Evolutionary conservation across 1,140 invertebrate genomes (phyloP), one percentile per base, ranked within the genome.

Genomic region (Atta cephalotes): DNA sequence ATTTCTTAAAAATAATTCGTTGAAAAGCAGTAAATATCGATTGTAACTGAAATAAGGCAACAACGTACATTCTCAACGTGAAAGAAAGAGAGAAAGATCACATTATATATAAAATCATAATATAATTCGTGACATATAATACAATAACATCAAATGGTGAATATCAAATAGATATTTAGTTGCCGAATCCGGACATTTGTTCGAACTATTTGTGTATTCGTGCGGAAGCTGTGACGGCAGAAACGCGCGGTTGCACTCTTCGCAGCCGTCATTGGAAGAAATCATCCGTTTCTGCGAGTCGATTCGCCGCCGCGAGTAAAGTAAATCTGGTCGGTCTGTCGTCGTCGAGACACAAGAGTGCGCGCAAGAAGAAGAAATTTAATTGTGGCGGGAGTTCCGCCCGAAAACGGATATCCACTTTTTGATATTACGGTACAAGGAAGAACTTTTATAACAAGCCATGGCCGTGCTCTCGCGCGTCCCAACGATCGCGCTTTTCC

Each of bases 401-500:
- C 62, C 80, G 77, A 90, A 87, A 90, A 90, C 86, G 88, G 74
- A 88, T 87, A 90, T 74, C 78, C 85, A 87, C 74, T 89, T 85
- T 90, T 85, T 68, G 66, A 72, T 72, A 87, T 90, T 87, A 78
- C 39, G 71, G 84, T 35, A 71, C 88, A 77, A 66, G 77, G 58
- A 53, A 65, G 79, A 90, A 90, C 88, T 90, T 90, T 85, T 89
- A 84, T 90, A 90, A 89, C 79, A 89, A 89, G 68, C 68, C 56
- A 74, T 21, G 21, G 21, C 39, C 60, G 45, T 39, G 28, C 51
- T 16, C 21, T 35, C n/a, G 39, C 49, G 71, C 25, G 51, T 60
- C 56, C 39, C 78, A 45, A 56, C 63, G 49, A 53, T 60, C 49
- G 65, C 31, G 25, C 53, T 82, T 89, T 79, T 35, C 51, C 65